These are phyloP conservation scores for Acanthosepion esculentum DNA, from an alignment of 2,888 invertebrate genomes.

Conservation along the genomic window DNA sequence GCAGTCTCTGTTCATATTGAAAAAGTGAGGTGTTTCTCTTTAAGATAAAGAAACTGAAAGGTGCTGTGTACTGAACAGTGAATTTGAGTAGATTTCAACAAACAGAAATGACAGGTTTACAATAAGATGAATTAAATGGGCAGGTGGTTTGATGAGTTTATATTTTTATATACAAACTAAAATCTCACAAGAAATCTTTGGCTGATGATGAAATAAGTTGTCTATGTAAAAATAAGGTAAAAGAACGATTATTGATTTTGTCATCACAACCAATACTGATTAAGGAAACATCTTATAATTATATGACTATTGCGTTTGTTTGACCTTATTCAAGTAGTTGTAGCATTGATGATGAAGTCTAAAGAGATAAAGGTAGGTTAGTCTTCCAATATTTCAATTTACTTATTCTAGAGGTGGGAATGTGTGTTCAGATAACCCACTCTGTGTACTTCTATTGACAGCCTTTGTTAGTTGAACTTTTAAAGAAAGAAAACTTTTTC, in stretches of 20 bases:
- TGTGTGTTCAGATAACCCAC: too few relatives aligned
- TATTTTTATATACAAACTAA: not conserved
- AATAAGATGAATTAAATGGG: slow-evolving; percentile 4
- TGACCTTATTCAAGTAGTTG: slow-evolving; percentile 4
- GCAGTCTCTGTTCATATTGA: not conserved
- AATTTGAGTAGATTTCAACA: not conserved
- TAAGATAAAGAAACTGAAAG: not conserved
- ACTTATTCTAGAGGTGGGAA: not conserved
- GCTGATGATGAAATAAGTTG: not conserved
- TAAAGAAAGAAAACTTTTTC: not conserved
- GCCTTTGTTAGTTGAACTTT: too few relatives aligned
- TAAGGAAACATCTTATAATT: not conserved
- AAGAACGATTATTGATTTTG: slow-evolving; percentile 3
- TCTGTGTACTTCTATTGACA: too few relatives aligned
- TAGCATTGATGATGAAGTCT: not conserved
- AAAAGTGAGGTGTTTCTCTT: not conserved
- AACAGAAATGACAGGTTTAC: not conserved
- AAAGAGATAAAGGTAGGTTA: not conserved
- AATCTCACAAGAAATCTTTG: not conserved
- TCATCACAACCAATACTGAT: slow-evolving; percentile 23
- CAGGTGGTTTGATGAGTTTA: not conserved
- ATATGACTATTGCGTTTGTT: not conserved
- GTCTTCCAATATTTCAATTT: not conserved
- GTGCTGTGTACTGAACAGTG: not conserved
- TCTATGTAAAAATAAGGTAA: slow-evolving; percentile 14